Evolutionary conservation across 2,888 invertebrate species (phyloP).

Genomic region (Euzetes globulus): DNA sequence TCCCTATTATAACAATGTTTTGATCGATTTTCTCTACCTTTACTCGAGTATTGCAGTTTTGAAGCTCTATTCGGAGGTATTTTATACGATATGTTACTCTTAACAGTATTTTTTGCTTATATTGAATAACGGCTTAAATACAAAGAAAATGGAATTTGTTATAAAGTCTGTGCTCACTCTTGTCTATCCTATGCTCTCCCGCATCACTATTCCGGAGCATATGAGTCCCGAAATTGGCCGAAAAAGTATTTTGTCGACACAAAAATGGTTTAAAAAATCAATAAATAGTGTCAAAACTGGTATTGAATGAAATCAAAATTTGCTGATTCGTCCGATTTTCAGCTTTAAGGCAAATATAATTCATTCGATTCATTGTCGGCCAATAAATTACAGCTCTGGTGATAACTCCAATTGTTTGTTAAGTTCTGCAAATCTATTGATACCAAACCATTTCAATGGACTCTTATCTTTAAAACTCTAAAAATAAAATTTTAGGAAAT

Average conservation of each 20-base stretch:
- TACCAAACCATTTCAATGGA: too few species aligned
- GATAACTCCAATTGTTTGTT: too few species aligned
- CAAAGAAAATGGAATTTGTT: constrained; percentile 12
- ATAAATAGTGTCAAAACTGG: neutral
- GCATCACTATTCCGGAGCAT: neutral
- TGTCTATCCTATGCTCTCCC: neutral
- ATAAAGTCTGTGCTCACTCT: neutral
- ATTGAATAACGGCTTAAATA: constrained; percentile 21
- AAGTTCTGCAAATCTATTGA: too few species aligned
- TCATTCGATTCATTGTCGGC: neutral
- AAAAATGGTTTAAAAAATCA: neutral
- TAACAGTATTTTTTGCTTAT: constrained; percentile 15
- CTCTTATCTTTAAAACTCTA: too few species aligned
- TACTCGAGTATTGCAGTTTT: neutral
- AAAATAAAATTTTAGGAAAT: too few species aligned
- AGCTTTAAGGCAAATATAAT: neutral
- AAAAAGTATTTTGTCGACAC: neutral
- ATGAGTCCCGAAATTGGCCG: neutral
- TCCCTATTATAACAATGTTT: constrained; percentile 24
- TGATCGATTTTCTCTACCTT: constrained; percentile 27
- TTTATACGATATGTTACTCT: constrained; percentile 22
- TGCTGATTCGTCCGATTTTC: neutral
- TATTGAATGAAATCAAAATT: constrained; percentile 5
- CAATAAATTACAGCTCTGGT: too few species aligned
- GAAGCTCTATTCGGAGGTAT: constrained; percentile 11